Percentiles rank a stretch among this genome's conserved stretches.
phyloP scores from a whole-genome alignment of 2,797 vertebrate species.

The Chromis chromis region DNA sequence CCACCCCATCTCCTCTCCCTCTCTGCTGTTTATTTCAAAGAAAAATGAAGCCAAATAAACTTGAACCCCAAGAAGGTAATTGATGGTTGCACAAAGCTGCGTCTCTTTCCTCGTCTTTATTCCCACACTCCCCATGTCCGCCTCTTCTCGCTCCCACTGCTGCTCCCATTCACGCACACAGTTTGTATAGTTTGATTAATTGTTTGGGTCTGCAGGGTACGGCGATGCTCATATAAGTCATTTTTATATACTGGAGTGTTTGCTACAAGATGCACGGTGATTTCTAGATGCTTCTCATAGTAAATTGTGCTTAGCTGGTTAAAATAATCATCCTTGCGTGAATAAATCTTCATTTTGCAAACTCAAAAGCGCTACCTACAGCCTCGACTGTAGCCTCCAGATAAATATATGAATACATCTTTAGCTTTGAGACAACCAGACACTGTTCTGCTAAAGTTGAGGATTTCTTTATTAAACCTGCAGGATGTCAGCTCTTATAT shows the following conservation, averaged over 20 bases:
- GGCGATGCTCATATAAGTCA: constrained; percentile 49
- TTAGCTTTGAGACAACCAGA: background rate
- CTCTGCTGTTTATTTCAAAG: constrained; percentile 61
- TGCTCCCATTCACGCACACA: constrained; percentile 49
- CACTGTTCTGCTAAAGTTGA: too few relatives aligned
- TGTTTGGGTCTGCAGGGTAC: constrained; percentile 47
- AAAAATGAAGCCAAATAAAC: constrained; percentile 81
- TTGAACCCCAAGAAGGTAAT: constrained; percentile 77
- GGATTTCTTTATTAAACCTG: too few relatives aligned
- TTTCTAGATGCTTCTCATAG: constrained; percentile 40
- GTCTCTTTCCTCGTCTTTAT: constrained; percentile 64
- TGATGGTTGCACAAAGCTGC: constrained; percentile 76
- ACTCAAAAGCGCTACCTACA: constrained; percentile 23
- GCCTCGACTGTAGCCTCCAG: constrained; percentile 3
- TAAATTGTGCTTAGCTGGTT: constrained; percentile 30
- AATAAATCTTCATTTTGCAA: constrained; percentile 16
- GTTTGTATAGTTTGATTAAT: constrained; percentile 73
- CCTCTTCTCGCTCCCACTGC: constrained; percentile 33
- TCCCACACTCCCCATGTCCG: constrained; percentile 59
- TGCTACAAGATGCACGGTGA: constrained; percentile 28
- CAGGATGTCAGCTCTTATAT: too few relatives aligned
- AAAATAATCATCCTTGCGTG: constrained; percentile 26
- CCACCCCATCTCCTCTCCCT: constrained; percentile 26
- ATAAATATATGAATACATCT: background rate
- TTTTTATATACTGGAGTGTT: constrained; percentile 54